These are phyloP conservation scores for Anser brachyrhynchus DNA, from an alignment of 2,113 vertebrate species.

Conservation along the genomic window DNA sequence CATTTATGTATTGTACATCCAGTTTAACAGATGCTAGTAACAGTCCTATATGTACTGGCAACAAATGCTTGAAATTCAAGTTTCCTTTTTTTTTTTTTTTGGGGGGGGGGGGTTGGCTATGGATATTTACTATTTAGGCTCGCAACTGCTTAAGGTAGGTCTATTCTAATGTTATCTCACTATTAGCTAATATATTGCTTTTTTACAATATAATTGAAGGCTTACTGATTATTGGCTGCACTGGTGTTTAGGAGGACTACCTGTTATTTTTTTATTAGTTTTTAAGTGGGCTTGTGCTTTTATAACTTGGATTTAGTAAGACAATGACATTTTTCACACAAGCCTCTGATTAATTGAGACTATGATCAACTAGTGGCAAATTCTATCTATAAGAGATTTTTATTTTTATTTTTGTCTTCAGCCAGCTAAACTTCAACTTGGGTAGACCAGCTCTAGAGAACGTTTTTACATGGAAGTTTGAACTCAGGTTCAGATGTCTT, in stretches of 20 bases:
- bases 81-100: background rate
- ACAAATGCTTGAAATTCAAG: background rate
- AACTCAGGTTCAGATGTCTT: background rate
- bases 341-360: background rate
- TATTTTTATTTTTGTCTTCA: background rate
- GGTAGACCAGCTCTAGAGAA: background rate
- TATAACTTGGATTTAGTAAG: background rate
- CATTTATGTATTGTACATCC: background rate
- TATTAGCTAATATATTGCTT: background rate
- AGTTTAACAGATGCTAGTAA: background rate
- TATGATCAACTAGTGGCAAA: slow-evolving; percentile 26
- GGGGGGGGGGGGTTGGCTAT: too few species aligned
- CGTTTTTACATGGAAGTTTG: background rate
- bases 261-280: background rate
- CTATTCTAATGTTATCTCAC: background rate
- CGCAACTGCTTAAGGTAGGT: background rate
- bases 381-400: background rate
- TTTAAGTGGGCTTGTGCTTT: background rate
- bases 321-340: background rate
- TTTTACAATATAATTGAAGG: background rate
- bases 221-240: background rate
- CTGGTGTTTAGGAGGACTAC: background rate
- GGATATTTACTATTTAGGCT: background rate
- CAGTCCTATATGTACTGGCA: background rate
- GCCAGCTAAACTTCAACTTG: background rate